A percentile compares a stretch with the other conserved stretches of the same genome.
Evolutionary conservation across 1,140 invertebrate species (phyloP).

Genomic region (Fopius arisanus): DNA sequence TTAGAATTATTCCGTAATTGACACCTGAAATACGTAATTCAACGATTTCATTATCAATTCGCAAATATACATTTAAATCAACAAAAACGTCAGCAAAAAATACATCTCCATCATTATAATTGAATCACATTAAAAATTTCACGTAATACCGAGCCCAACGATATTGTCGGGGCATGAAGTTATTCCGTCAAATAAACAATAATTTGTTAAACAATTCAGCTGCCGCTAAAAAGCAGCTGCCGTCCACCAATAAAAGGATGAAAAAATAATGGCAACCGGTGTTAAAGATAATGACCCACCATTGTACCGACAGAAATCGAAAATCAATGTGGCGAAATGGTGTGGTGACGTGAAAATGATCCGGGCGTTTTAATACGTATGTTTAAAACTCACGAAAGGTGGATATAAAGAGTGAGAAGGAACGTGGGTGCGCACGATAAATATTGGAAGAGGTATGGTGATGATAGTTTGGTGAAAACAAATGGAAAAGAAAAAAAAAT

Average conservation of each 20-base stretch:
- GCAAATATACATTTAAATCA: too few relatives aligned
- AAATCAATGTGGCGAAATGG: slow-evolving; percentile 52
- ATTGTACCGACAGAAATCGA: slow-evolving; percentile 26
- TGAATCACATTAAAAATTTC: too few relatives aligned
- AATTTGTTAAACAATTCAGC: not conserved
- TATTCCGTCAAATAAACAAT: not conserved
- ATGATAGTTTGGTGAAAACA: not conserved
- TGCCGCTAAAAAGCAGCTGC: not conserved
- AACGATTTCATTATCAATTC: too few relatives aligned
- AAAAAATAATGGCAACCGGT: slow-evolving; percentile 1
- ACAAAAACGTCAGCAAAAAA: too few relatives aligned
- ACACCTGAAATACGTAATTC: too few relatives aligned
- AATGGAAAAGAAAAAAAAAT: not conserved
- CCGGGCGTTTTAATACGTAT: slow-evolving; percentile 37
- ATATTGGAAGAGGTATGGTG: slow-evolving; percentile 15
- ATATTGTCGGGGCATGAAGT: too few relatives aligned
- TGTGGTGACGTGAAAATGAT: slow-evolving; percentile 55
- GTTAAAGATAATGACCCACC: slow-evolving; percentile 6
- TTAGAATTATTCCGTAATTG: too few relatives aligned
- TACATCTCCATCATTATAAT: too few relatives aligned
- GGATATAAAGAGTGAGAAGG: slow-evolving; percentile 15
- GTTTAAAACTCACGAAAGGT: not conserved
- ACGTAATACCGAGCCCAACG: too few relatives aligned
- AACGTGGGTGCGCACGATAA: slow-evolving; percentile 21
- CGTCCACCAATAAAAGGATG: not conserved